phyloP scores from a whole-genome alignment of 2,888 invertebrate species.

The Patella caerulea region DNA sequence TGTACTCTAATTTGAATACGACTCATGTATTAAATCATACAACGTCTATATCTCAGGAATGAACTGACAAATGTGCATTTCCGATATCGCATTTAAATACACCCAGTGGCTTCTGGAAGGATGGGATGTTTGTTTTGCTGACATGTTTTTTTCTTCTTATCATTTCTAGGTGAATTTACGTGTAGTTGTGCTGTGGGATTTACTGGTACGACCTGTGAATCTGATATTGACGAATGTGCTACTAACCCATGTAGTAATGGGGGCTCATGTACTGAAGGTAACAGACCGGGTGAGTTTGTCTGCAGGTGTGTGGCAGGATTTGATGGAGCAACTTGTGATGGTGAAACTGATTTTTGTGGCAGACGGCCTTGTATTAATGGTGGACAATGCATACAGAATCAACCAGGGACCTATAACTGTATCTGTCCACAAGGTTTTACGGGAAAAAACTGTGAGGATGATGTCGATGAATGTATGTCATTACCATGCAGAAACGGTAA shows the following conservation, averaged over 20 bases:
- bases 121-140: too few species aligned
- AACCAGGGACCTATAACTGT: constrained; percentile 30
- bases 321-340: constrained; percentile 38
- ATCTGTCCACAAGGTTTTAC: constrained; percentile 39
- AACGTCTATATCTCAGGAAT: too few species aligned
- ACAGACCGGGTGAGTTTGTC: constrained; percentile 26
- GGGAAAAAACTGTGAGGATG: constrained; percentile 46
- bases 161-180: not conserved
- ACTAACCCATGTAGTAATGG: constrained; percentile 21
- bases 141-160: not conserved
- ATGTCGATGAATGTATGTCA: constrained; percentile 14
- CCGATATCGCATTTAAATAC: too few species aligned
- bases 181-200: not conserved
- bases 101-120: too few species aligned
- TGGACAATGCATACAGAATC: constrained; percentile 31
- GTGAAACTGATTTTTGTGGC: constrained; percentile 38
- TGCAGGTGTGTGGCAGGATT: constrained; percentile 45
- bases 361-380: constrained; percentile 36
- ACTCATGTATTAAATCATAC: too few species aligned
- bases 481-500: constrained; percentile 4
- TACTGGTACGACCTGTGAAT: constrained; percentile 18
- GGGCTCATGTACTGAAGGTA: constrained; percentile 18
- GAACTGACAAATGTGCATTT: too few species aligned
- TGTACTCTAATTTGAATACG: too few species aligned
- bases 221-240: constrained; percentile 22